These are phyloP conservation scores for Amblyornis subalaris DNA, from an alignment of 2,113 vertebrate species.

Conservation along the genomic window DNA sequence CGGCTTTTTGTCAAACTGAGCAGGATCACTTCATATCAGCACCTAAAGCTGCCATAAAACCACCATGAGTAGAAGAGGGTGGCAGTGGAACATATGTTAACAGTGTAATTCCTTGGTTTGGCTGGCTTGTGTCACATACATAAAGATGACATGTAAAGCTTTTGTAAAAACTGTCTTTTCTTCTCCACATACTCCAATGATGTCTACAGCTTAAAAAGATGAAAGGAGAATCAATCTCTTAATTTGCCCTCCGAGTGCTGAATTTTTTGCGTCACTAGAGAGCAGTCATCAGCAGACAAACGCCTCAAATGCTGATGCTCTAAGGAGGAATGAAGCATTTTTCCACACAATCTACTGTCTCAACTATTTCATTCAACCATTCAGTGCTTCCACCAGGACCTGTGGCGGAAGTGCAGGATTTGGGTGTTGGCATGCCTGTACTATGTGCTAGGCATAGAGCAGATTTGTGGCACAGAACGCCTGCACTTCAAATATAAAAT, in stretches of 20 bases:
- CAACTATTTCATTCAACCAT: neutral
- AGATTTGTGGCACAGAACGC: neutral
- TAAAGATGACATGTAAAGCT: neutral
- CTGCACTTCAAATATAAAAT: neutral
- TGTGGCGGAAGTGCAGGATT: neutral
- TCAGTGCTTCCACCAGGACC: neutral
- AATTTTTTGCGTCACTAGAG: neutral
- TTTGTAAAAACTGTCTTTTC: neutral
- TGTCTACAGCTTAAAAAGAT: neutral
- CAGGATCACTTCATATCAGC: neutral
- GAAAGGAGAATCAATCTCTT: neutral
- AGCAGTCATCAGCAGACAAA: neutral
- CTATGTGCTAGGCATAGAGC: neutral
- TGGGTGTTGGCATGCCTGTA: neutral
- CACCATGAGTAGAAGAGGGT: neutral
- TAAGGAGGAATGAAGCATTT: neutral
- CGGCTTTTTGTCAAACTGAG: neutral
- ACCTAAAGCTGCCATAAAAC: neutral
- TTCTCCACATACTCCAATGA: neutral
- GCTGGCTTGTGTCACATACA: neutral
- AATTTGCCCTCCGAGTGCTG: neutral
- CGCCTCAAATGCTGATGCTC: neutral
- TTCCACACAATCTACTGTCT: neutral
- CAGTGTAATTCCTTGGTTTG: neutral
- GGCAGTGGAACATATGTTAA: neutral